Conservation (phyloP, 2,888 invertebrate species). For the Coremacera marginata region DNA sequence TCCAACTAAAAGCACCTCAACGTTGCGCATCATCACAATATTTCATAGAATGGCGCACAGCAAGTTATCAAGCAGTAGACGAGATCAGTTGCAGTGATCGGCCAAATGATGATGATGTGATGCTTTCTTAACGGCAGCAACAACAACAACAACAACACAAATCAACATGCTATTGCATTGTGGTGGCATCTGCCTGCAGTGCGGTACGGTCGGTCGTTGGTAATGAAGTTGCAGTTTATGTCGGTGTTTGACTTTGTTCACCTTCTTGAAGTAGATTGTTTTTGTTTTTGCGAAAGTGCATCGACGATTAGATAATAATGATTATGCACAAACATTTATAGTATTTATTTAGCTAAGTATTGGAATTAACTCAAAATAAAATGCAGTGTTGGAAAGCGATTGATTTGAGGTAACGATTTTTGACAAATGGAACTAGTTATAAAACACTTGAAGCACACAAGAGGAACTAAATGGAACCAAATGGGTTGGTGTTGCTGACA, state of each 20-base stretch:
- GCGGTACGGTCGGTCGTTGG: background rate
- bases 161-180: background rate
- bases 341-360: conserved; percentile 14
- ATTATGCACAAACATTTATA: conserved; percentile 13
- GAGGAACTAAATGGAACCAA: no score
- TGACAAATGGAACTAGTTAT: no score
- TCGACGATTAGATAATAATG: conserved; percentile 23
- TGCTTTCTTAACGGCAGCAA: no score
- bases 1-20: background rate
- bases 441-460: no score
- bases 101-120: background rate
- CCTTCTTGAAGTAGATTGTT: background rate
- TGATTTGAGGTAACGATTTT: background rate
- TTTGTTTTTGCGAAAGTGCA: background rate
- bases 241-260: conserved; percentile 11
- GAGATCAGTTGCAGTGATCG: background rate
- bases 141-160: no score
- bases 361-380: background rate
- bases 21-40: conserved; percentile 4
- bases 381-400: background rate
- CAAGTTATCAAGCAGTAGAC: background rate
- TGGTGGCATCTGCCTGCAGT: background rate
- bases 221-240: background rate
- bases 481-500: no score
- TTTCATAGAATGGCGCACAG: conserved; percentile 6